Evolutionary conservation across 2,888 invertebrate species (phyloP).

Genomic region (Dastarcus helophoroides): DNA sequence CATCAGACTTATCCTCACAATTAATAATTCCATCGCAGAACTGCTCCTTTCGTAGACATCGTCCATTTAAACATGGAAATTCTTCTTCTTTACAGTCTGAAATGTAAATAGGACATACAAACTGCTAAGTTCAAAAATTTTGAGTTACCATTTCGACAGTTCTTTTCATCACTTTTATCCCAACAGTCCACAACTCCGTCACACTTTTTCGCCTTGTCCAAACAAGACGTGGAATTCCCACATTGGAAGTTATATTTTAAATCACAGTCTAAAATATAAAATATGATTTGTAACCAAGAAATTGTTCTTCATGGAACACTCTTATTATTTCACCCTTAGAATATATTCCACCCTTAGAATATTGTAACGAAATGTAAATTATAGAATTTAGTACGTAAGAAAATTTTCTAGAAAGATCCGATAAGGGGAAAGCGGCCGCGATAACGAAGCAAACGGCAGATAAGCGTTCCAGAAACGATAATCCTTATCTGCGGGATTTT

Average conservation of each 20-base stretch:
- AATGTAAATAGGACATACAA: constrained; percentile 9
- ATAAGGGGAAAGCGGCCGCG: too few relatives aligned
- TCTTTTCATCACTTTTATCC: constrained; percentile 64
- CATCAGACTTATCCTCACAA: constrained; percentile 58
- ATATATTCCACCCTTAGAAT: too few relatives aligned
- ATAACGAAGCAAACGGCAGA: too few relatives aligned
- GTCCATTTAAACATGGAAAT: constrained; percentile 45
- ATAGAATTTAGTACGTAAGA: too few relatives aligned
- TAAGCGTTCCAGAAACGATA: too few relatives aligned
- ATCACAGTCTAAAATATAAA: constrained; percentile 51
- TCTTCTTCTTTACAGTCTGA: constrained; percentile 19
- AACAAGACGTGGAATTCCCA: constrained; percentile 61
- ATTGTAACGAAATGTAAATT: too few relatives aligned
- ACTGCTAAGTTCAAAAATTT: constrained; percentile 3
- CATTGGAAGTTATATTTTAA: constrained; percentile 58
- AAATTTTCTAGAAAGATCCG: too few relatives aligned
- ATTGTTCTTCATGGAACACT: too few relatives aligned
- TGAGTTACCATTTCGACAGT: constrained; percentile 50
- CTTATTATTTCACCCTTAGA: too few relatives aligned
- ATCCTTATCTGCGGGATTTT: too few relatives aligned
- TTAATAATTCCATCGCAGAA: constrained; percentile 57
- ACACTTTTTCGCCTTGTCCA: constrained; percentile 55
- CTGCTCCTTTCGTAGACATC: constrained; percentile 47
- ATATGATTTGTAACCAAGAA: too few relatives aligned
- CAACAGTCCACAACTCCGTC: constrained; percentile 66